These are phyloP conservation scores for Anaspis maculata DNA, from an alignment of 2,888 invertebrate species.

Conservation along the genomic window DNA sequence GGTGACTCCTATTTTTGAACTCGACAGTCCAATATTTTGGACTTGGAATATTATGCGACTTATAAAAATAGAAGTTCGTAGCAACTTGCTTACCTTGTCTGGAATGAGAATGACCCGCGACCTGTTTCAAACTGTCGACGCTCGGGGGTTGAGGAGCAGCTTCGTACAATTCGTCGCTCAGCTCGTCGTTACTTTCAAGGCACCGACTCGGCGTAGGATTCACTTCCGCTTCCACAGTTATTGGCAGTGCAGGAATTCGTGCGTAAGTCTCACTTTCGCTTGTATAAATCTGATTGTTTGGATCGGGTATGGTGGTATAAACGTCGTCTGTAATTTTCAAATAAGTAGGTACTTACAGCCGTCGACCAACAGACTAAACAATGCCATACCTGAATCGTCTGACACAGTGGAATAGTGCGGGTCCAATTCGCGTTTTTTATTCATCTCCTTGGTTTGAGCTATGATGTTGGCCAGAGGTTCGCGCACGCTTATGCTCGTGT, in stretches of 20 bases:
- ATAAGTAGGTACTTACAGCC: neutral
- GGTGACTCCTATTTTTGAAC: too few relatives aligned
- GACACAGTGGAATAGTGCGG: conserved; percentile 86
- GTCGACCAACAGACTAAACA: neutral
- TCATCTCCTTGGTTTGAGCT: conserved; percentile 51
- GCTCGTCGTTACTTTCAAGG: conserved; percentile 13
- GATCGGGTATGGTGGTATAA: conserved; percentile 85
- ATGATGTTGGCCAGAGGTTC: conserved; percentile 77
- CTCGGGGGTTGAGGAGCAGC: conserved; percentile 50
- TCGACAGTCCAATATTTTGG: too few relatives aligned
- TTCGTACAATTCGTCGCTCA: conserved; percentile 32
- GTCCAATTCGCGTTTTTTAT: conserved; percentile 44
- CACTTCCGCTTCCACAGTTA: conserved; percentile 36
- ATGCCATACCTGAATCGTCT: conserved; percentile 69
- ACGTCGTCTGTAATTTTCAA: conserved; percentile 70
- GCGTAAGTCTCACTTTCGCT: conserved; percentile 83
- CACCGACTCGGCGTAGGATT: conserved; percentile 24
- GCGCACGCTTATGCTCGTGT: conserved; percentile 84
- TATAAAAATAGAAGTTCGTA: too few relatives aligned
- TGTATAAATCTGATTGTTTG: conserved; percentile 56
- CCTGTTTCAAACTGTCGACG: conserved; percentile 53
- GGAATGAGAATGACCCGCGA: conserved; percentile 51
- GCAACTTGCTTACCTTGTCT: conserved; percentile 55
- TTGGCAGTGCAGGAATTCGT: conserved; percentile 57
- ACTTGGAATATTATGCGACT: too few relatives aligned